Base-by-base conservation (phyloP, 2,888 invertebrate genomes). In the Microctonus hyperodae region DNA sequence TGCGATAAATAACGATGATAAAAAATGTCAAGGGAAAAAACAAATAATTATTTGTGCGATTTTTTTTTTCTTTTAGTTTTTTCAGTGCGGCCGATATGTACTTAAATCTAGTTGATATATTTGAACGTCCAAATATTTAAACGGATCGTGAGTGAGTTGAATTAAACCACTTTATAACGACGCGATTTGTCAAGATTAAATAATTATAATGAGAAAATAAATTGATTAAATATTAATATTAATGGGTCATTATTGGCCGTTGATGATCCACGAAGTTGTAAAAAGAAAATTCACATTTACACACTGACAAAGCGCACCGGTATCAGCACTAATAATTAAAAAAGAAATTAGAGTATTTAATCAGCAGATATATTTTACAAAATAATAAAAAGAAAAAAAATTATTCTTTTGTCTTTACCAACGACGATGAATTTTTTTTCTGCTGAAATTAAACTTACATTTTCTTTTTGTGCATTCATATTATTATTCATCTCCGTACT, bases 51-150 rank as follows among this genome's bases (percentile, higher is more conserved):
- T 48, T 55, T 33, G 31, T 31, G 31, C 22, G 23, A 37, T 33
- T 37, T 11, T 28, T 28, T 25, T 28, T 28, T 53, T 53, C 40
- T 59, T 59, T 59, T 44, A 59, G 9, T 56, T 28, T 56, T 22
- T 62, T 62, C 55, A 25, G 16, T 22, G 65, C 70, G 69, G 70
- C 69, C 65, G 65, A 69, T 56, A 64, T 70, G 70, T 72, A 73
- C 73, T 72, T 73, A 73, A 69, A 68, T 50, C 20, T 69, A 70
- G 70, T 67, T 66, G 69, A 72, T 71, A 72, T 69, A 67, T 66
- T 35, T 5, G 44, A 51, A 13, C 16, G 16, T 20, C 16, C 44
- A 44, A 44, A 20, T 44, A n/a, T 9, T 10, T 10, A 1, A 40
- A 37, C 37, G 20, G 53, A 22, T 44, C 55, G 4, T 9, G 4